Conservation (phyloP, 2,113 vertebrate species). For the Lota lota region DNA sequence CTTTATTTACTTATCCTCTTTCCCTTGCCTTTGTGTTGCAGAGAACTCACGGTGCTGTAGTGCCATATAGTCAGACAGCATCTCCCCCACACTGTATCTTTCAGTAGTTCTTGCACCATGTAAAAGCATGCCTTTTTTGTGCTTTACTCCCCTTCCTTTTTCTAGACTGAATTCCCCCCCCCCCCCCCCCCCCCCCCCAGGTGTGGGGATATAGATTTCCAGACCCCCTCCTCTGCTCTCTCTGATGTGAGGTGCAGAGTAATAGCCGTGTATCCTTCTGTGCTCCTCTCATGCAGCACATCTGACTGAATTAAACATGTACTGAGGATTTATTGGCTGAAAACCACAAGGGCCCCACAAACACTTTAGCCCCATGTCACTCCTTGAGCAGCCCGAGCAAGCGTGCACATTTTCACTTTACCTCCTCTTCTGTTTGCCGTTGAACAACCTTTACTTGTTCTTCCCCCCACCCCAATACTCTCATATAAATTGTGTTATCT, state of each 20-base stretch:
- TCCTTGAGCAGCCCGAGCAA: constrained; percentile 49
- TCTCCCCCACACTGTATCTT: background rate
- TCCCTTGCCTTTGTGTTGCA: background rate
- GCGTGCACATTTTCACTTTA: constrained; percentile 17
- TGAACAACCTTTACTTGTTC: background rate
- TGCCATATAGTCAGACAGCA: background rate
- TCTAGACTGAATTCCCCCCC: background rate
- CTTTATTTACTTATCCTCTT: background rate
- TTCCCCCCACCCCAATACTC: background rate
- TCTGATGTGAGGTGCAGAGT: constrained; percentile 71
- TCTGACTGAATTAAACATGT: constrained; percentile 72
- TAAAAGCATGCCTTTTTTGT: constrained; percentile 24
- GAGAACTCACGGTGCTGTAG: too few relatives aligned
- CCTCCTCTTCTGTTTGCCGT: background rate
- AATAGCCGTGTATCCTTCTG: constrained; percentile 67
- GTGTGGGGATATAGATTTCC: constrained; percentile 15
- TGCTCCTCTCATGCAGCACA: constrained; percentile 63
- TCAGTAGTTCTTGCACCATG: constrained; percentile 5
- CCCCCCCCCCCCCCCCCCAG: constrained; percentile 12
- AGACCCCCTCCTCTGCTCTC: constrained; percentile 22
- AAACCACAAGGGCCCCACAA: constrained; percentile 74
- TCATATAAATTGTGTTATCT: background rate
- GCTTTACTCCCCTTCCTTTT: constrained; percentile 13
- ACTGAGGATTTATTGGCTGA: constrained; percentile 74
- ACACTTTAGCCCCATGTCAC: constrained; percentile 60